Conservation (phyloP, 2,797 vertebrate species). For the Bradypus variegatus region DNA sequence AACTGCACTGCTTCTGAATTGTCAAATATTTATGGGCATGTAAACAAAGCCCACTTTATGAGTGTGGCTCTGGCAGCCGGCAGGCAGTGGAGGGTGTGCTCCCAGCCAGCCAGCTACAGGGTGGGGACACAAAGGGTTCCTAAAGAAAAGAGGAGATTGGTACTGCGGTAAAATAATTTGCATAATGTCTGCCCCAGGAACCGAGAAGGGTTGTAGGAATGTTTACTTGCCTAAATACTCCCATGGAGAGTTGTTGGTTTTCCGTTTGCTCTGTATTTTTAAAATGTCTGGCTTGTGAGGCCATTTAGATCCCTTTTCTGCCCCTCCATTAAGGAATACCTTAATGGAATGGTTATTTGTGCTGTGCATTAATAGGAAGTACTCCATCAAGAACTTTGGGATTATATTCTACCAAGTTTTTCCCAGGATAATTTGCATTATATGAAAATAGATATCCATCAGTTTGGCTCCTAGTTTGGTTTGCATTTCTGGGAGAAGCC, state of each 20-base stretch:
- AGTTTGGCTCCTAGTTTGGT: conserved; percentile 7
- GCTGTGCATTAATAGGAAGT: conserved; percentile 2
- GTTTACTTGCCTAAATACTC: conserved; percentile 54
- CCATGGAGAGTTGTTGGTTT: conserved; percentile 44
- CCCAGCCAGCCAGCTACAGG: conserved; percentile 49
- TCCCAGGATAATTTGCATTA: conserved; percentile 23
- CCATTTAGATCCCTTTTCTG: conserved; percentile 6
- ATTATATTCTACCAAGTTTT: conserved; percentile 22
- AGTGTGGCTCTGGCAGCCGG: conserved; percentile 63
- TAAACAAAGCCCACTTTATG: conserved; percentile 77
- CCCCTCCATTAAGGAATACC: background rate
- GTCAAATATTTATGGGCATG: conserved; percentile 76
- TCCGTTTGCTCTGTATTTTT: background rate
- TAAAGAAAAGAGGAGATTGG: conserved; percentile 27
- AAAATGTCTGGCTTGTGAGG: background rate
- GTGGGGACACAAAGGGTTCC: conserved; percentile 65
- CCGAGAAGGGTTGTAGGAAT: conserved; percentile 16
- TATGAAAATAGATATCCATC: conserved; percentile 10
- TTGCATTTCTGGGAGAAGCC: conserved; percentile 40
- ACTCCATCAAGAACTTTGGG: conserved; percentile 28
- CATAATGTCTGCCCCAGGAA: conserved; percentile 53
- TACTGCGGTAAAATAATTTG: conserved; percentile 47
- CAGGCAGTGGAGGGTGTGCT: conserved; percentile 52
- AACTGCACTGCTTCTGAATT: conserved; percentile 65
- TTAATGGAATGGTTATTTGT: conserved; percentile 2